Evolutionary conservation across 2,797 vertebrate species (phyloP).

Genomic region (Neopelma chrysocephalum): DNA sequence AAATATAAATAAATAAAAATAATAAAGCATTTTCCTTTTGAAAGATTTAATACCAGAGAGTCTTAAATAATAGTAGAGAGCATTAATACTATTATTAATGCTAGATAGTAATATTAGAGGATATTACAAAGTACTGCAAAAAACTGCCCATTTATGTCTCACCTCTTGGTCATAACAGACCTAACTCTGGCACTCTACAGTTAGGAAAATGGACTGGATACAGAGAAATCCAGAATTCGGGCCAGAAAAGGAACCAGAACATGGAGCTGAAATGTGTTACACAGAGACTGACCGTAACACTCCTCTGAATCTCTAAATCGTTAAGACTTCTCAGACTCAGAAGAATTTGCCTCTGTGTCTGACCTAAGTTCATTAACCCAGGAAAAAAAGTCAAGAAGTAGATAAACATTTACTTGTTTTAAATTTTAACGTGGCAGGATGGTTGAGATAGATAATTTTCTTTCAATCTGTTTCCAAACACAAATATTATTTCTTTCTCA

Average conservation of each 20-base stretch:
- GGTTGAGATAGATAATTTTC: neutral
- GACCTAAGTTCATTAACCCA: neutral
- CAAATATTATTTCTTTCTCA: neutral
- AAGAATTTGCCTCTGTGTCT: neutral
- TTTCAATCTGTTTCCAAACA: neutral
- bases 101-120: neutral
- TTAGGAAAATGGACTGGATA: neutral
- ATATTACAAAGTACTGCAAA: neutral
- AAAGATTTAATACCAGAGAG: constrained; percentile 7
- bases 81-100: neutral
- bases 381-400: neutral
- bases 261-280: neutral
- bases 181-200: neutral
- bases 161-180: neutral
- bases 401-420: neutral
- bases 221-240: neutral
- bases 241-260: neutral
- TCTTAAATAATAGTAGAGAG: neutral
- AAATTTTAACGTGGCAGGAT: neutral
- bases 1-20: too few relatives aligned
- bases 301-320: neutral
- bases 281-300: neutral
- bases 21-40: constrained; percentile 10
- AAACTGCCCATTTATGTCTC: neutral
- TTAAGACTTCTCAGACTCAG: neutral